Evolutionary conservation across 1,140 invertebrate species (phyloP).

Genomic region (Frieseomelitta varia): DNA sequence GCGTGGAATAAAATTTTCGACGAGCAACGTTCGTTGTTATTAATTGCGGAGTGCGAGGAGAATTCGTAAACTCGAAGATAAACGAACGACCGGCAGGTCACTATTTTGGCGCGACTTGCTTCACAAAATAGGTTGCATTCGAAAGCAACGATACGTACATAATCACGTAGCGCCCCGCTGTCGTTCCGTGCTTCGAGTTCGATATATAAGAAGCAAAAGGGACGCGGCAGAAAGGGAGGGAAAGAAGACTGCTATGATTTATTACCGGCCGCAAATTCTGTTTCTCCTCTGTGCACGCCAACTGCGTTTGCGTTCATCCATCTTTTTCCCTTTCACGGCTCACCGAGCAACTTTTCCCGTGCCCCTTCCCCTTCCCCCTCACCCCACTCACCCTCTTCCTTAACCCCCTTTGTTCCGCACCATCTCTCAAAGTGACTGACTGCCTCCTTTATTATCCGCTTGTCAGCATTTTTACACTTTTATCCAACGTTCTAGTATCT

Average conservation of each 20-base stretch:
- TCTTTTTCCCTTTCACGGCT: constrained; percentile 82
- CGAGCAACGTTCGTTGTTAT: too few relatives aligned
- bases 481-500: constrained; percentile 75
- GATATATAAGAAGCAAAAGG: constrained; percentile 62
- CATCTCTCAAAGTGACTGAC: constrained; percentile 83
- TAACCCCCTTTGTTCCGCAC: constrained; percentile 76
- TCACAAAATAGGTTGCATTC: constrained; percentile 53
- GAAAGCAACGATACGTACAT: constrained; percentile 49
- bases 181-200: constrained; percentile 39
- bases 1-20: too few relatives aligned
- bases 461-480: constrained; percentile 83
- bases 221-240: constrained; percentile 27
- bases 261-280: constrained; percentile 81
- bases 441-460: constrained; percentile 83
- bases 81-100: not conserved
- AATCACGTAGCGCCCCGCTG: constrained; percentile 47
- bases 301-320: constrained; percentile 82
- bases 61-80: not conserved
- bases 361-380: not conserved
- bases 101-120: constrained; percentile 35
- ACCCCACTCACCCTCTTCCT: not conserved
- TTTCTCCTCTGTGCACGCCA: constrained; percentile 78
- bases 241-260: constrained; percentile 79
- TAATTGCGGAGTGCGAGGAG: too few relatives aligned
- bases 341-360: constrained; percentile 68